Evolutionary conservation across 2,113 vertebrate species (phyloP).

Genomic region (Clarias batrachus): DNA sequence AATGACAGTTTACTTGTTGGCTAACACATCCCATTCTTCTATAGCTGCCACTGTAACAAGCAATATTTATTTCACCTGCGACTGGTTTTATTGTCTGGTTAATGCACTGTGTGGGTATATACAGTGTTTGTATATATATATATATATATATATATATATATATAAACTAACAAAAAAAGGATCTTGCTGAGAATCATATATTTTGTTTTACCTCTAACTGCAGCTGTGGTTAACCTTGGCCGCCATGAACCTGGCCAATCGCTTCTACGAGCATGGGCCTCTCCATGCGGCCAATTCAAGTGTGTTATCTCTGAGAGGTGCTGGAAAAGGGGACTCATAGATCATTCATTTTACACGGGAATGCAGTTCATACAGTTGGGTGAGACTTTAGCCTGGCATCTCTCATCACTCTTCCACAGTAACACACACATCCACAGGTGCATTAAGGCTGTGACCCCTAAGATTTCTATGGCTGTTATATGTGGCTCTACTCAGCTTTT

Average conservation of each 20-base stretch:
- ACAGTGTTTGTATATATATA: too few relatives aligned
- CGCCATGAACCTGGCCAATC: constrained; percentile 51
- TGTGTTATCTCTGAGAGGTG: constrained; percentile 63
- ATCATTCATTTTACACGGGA: constrained; percentile 63
- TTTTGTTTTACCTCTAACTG: constrained; percentile 49
- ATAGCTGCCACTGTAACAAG: too few relatives aligned
- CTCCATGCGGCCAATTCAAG: constrained; percentile 73
- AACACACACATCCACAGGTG: background rate
- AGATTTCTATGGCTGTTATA: constrained; percentile 71
- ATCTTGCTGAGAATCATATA: constrained; percentile 35
- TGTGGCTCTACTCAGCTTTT: constrained; percentile 70
- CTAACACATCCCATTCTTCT: too few relatives aligned
- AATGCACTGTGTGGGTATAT: too few relatives aligned
- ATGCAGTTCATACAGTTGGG: constrained; percentile 61
- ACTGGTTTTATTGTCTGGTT: too few relatives aligned
- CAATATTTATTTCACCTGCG: too few relatives aligned
- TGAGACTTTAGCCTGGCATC: constrained; percentile 54
- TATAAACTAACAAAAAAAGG: constrained; percentile 21
- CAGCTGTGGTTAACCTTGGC: constrained; percentile 71
- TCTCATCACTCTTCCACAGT: background rate
- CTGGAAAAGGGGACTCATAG: constrained; percentile 61
- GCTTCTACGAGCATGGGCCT: constrained; percentile 60
- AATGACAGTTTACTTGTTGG: too few relatives aligned
- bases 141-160: too few relatives aligned
- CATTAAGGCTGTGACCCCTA: constrained; percentile 66